Evolutionary conservation across 2,888 invertebrate genomes (phyloP), one percentile per base, ranked within the genome.

Genomic region (Mimumesa dahlbomi): DNA sequence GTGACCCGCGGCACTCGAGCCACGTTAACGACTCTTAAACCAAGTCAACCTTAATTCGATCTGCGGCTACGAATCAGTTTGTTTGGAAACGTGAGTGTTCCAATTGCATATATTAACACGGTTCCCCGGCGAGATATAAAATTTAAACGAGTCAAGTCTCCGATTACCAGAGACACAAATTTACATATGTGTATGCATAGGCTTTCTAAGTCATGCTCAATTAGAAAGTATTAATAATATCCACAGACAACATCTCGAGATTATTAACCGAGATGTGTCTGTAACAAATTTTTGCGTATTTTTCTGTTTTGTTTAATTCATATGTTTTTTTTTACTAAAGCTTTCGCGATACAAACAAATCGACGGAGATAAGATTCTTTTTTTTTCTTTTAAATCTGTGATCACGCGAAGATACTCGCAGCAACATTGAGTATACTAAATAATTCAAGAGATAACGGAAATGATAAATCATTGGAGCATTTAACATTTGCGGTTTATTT

Each of bases 401-500:
- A n/a, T n/a, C n/a, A n/a, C n/a, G n/a, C n/a, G n/a, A n/a, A n/a
- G n/a, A n/a, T n/a, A n/a, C n/a, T n/a, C n/a, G n/a, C n/a, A n/a
- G n/a, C n/a, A n/a, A n/a, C n/a, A n/a, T n/a, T n/a, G n/a, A n/a
- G n/a, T n/a, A n/a, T 3, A n/a, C 1, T 38, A 45, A 43, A 58
- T 9, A 3, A 53, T 46, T 53, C 29, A 19, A 31, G 13, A 31
- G n/a, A 21, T 21, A 22, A 6, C 14, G 43, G 18, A 25, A 63
- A 53, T 54, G 48, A 53, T 61, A 49, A 73, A 63, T 53, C 45
- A 34, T 62, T 40, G 34, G 29, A 4, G 18, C 49, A 70, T 57
- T 75, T 71, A 63, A 76, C 73, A 66, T 72, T 77, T 48, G 61
- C 63, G 65, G 68, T 65, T 43, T 45, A 56, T 63, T 79, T 72